Percentiles rank a stretch among this genome's conserved stretches.
phyloP scores from a whole-genome alignment of 2,113 vertebrate genomes.

The Paralichthys olivaceus region DNA sequence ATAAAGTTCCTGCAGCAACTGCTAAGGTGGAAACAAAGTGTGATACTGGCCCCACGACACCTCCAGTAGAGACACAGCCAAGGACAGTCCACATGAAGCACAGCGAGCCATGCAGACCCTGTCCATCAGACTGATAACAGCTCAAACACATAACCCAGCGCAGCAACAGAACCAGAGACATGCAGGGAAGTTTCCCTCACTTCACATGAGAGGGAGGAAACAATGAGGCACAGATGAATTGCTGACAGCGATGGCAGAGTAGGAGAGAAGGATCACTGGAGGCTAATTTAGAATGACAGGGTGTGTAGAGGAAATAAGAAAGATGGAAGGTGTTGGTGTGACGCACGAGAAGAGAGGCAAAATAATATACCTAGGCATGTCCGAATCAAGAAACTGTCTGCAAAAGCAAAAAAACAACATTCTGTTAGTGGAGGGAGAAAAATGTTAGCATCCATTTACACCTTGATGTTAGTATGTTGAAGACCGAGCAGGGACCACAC shows the following conservation, averaged over 20 bases:
- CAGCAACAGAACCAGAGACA: constrained; percentile 50
- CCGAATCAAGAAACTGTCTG: constrained; percentile 99
- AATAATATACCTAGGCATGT: constrained; percentile 99
- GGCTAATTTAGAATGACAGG: constrained; percentile 35
- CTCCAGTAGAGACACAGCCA: constrained; percentile 67
- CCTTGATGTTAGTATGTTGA: constrained; percentile 45
- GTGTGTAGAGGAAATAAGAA: constrained; percentile 28
- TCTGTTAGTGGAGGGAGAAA: constrained; percentile 90
- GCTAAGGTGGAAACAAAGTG: constrained; percentile 22
- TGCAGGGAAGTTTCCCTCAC: constrained; percentile 58
- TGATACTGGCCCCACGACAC: constrained; percentile 66
- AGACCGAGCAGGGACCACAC: constrained; percentile 48
- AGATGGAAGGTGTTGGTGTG: constrained; percentile 49
- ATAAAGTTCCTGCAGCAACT: constrained; percentile 5
- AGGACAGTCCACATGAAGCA: constrained; percentile 58
- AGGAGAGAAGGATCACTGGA: constrained; percentile 27
- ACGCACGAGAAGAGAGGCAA: constrained; percentile 68
- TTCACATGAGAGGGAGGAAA: constrained; percentile 26
- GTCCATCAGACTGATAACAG: constrained; percentile 49
- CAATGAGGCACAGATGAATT: constrained; percentile 44
- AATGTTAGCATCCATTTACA: constrained; percentile 70
- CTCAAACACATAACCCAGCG: constrained; percentile 68
- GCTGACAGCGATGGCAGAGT: constrained; percentile 49
- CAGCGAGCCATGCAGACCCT: constrained; percentile 79
- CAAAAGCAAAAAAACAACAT: constrained; percentile 93